Percentiles rank a stretch among this genome's conserved stretches.
Evolutionary conservation across 2,113 vertebrate genomes (phyloP).

Genomic region (Myrmophylax atrothorax): DNA sequence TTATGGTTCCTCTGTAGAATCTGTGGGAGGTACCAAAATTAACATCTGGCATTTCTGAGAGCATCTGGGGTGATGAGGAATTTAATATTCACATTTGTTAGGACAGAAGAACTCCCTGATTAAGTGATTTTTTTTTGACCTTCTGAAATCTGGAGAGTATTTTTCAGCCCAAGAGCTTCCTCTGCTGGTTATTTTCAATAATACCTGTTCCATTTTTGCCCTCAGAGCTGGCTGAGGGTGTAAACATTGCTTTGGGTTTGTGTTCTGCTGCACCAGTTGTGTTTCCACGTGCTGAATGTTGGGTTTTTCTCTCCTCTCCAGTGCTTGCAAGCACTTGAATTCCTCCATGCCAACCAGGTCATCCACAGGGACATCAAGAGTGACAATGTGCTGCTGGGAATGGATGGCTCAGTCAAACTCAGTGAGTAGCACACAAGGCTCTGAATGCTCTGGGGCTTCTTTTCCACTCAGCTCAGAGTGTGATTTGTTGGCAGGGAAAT

Average conservation of each 20-base stretch:
- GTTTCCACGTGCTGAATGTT: neutral
- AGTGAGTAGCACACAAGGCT: constrained; percentile 81
- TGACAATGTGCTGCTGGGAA: constrained; percentile 96
- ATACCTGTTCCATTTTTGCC: neutral
- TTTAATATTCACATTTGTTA: neutral
- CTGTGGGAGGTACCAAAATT: neutral
- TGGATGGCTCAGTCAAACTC: constrained; percentile 98
- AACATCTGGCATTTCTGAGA: neutral
- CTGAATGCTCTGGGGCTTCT: neutral
- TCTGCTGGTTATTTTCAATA: constrained; percentile 25
- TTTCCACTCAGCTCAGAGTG: neutral
- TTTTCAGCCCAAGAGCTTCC: constrained; percentile 36
- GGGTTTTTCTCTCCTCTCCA: constrained; percentile 37
- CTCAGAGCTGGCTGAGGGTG: neutral
- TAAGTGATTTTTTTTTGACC: neutral
- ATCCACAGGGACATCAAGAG: constrained; percentile 99
- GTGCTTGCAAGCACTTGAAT: constrained; percentile 98
- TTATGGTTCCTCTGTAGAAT: neutral
- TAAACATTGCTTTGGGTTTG: neutral
- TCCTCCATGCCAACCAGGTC: constrained; percentile 97
- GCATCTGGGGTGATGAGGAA: neutral
- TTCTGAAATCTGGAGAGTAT: neutral
- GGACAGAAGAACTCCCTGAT: neutral
- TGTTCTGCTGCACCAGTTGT: neutral
- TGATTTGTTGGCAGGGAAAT: neutral